Base-by-base conservation (phyloP, 37 sponge, comb jelly and placozoan genomes). In the Beroe forskalii region DNA sequence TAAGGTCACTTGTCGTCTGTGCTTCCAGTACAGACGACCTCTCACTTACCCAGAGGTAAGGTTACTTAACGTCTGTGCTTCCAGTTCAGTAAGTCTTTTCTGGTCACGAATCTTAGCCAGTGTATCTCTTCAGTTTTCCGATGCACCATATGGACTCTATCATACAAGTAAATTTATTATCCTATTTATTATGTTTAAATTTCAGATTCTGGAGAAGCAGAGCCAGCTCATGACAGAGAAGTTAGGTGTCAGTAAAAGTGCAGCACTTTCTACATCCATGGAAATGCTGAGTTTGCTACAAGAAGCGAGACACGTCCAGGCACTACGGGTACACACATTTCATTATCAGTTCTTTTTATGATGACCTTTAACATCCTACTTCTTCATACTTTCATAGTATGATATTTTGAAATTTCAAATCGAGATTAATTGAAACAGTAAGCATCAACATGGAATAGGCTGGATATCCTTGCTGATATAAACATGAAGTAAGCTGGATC, bases 201-300 rank as follows among this genome's bases (percentile, higher is more conserved):
- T 48, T 48, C 39, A 69, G 72, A 69, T 69, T 33, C 72, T 69
- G 72, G 72, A 69, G 38, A 69, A 35, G 38, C 33, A 69, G 32
- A 27, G 32, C 27, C 27, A 69, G 38, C 4, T 17, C 19, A 69
- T 69, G 14, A 69, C 72, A 36, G 72, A 69, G 14, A 37, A 69
- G 30, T 63, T 63, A n/a, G 66, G 28, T 27, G 66, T 69, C 14
- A 20, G 12, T 19, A 9, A 69, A 37, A 69, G 37, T 69, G 30
- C 37, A n/a, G 86, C 35, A 42, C 22, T 39, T 1, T 32, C 28
- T 39, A 80, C 86, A 6, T 27, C 55, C 3, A 17, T 22, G 86
- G 86, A 80, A 37, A 80, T 80, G 86, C 44, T 80, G 17, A 24
- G 30, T 43, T 43, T 80, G 20, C 40, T 80, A 44, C 86, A 43